Conservation (phyloP, 35 echinoderm and acorn worm genomes). For the Anneissia japonica region DNA sequence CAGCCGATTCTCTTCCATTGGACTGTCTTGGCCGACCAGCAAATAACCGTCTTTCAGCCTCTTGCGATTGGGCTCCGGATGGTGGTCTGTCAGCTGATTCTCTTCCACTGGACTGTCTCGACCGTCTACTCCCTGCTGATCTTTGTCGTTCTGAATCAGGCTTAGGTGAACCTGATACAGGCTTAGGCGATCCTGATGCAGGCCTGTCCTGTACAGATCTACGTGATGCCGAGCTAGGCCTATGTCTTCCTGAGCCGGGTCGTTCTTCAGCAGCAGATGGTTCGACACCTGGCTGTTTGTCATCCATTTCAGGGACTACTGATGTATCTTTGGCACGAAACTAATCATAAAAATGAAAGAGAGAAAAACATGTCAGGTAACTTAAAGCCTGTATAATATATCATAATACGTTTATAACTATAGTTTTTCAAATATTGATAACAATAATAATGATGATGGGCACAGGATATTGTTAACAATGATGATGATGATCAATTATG, state of each 20-base stretch:
- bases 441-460: too few relatives aligned
- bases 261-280: not conserved
- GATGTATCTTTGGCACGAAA: not conserved
- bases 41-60: slow-evolving; percentile 7
- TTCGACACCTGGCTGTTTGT: too few relatives aligned
- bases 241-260: not conserved
- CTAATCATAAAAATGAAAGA: too few relatives aligned
- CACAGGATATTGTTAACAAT: too few relatives aligned
- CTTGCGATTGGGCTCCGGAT: slow-evolving; percentile 7
- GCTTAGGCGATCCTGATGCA: slow-evolving; percentile 11
- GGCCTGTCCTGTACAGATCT: slow-evolving; percentile 14
- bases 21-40: not conserved
- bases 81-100: not conserved
- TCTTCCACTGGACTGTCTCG: not conserved
- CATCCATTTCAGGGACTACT: not conserved
- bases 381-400: too few relatives aligned
- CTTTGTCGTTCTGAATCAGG: slow-evolving; percentile 1
- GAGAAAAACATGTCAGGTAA: too few relatives aligned
- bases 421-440: too few relatives aligned
- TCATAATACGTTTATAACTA: too few relatives aligned
- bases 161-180: not conserved
- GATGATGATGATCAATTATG: too few relatives aligned
- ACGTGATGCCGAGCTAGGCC: not conserved
- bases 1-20: not conserved
- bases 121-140: not conserved